Conservation (phyloP, 2,113 vertebrate species). For the Rhombomys opimus region DNA sequence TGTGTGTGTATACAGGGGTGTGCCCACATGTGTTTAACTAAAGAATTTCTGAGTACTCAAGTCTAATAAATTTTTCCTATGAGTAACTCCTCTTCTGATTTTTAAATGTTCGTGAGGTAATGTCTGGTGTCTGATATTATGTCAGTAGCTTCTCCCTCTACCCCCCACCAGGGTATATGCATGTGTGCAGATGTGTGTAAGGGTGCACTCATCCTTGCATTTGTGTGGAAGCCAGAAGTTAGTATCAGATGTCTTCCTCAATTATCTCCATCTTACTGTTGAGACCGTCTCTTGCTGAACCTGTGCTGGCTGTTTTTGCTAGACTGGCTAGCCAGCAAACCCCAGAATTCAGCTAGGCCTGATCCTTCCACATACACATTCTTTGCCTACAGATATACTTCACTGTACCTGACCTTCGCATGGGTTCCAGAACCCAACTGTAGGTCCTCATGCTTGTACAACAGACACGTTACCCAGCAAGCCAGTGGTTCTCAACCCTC, state of each 20-base stretch:
- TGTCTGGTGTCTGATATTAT: not conserved
- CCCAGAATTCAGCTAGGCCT: too few relatives aligned
- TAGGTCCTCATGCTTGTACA: not conserved
- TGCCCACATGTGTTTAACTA: not conserved
- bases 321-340: not conserved
- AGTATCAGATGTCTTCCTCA: not conserved
- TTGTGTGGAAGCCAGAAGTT: not conserved
- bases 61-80: not conserved
- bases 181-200: too few relatives aligned
- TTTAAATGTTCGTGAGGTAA: not conserved
- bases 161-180: not conserved
- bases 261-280: not conserved
- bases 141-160: not conserved
- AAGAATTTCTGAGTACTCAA: slow-evolving; percentile 31
- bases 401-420: not conserved
- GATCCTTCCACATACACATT: not conserved
- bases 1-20: not conserved
- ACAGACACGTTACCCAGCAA: not conserved
- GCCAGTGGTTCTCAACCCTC: not conserved
- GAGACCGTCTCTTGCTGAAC: not conserved
- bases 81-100: slow-evolving; percentile 36
- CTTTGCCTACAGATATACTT: not conserved
- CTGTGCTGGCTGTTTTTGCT: not conserved
- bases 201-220: not conserved
- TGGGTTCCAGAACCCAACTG: not conserved